A percentile compares a stretch with the other conserved stretches of the same genome.
Evolutionary conservation across 1,140 invertebrate genomes (phyloP).

Genomic region (Drosophila busckii): DNA sequence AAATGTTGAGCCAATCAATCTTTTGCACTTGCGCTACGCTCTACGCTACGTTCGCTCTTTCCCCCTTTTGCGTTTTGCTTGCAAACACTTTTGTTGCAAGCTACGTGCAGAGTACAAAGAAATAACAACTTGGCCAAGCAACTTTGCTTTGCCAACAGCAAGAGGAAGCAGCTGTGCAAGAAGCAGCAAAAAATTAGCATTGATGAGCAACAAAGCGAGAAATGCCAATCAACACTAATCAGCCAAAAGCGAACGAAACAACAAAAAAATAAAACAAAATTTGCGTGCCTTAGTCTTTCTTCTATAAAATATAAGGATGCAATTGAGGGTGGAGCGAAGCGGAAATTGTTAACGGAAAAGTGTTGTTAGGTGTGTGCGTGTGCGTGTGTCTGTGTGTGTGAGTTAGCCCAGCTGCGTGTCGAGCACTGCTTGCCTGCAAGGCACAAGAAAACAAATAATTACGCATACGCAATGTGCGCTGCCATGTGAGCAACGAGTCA

Average conservation of each 20-base stretch:
- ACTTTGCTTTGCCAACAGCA: conserved; percentile 37
- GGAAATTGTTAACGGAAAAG: conserved; percentile 71
- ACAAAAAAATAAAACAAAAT: conserved; percentile 39
- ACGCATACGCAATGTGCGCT: conserved; percentile 57
- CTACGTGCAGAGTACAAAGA: conserved; percentile 17
- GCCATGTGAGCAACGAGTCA: conserved; percentile 43
- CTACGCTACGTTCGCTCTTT: too few relatives aligned
- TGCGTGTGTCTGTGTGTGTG: not conserved
- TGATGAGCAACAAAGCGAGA: conserved; percentile 76
- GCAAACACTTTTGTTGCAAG: conserved; percentile 28
- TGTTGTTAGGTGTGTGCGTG: conserved; percentile 59
- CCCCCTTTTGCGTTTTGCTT: too few relatives aligned
- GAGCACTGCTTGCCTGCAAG: conserved; percentile 14
- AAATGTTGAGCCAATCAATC: conserved; percentile 71
- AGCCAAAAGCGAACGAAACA: conserved; percentile 52
- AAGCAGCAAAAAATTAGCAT: conserved; percentile 65
- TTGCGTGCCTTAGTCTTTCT: conserved; percentile 28
- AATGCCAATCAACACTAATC: conserved; percentile 78
- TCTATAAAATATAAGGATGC: conserved; percentile 50
- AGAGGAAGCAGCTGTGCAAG: conserved; percentile 10
- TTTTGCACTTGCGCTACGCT: conserved; percentile 66
- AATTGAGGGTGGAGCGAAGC: conserved; percentile 44
- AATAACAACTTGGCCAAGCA: conserved; percentile 41
- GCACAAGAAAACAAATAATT: conserved; percentile 60
- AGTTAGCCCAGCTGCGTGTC: conserved; percentile 38